Base-by-base conservation (phyloP, 1,140 invertebrate species). In the Globodera ellingtonae region DNA sequence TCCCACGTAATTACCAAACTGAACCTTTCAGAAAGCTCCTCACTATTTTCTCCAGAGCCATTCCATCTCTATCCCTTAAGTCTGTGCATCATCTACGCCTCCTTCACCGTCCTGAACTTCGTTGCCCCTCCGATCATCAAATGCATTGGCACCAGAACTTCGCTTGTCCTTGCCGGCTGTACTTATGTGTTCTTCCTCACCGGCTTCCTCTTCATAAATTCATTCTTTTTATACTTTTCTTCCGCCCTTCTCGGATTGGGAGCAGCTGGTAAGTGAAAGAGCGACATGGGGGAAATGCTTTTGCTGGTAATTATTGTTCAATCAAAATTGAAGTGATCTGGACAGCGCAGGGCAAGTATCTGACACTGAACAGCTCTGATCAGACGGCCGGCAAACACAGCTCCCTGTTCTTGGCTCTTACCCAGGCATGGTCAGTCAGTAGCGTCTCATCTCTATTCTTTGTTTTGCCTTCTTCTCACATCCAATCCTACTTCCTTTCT, bases 271-370 rank as follows among this genome's bases (percentile, higher is more conserved):
- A 81, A 73, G 67, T 80, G 35, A 35, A 35, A 35, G 35, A 35
- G 35, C 35, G 35, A 35, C 35, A 35, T 35, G 0, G 78, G 0
- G 78, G 71, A 46, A 24, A 9, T 67, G 21, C 52, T 46, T 21
- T 62, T 62, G 47, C 4, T 24, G 0, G 1, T 71, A 70, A 78
- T 78, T 13, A 78, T 78, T 13, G 21, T 10, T 44, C 48, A 69
- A 73, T 8, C 7, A 73, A 24, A 52, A 78, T 83, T 59, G 59
- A 15, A 82, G 79, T 83, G 67, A 82, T 74, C 50, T 87, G 78
- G 67, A 86, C 85, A 66, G 84, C 85, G 21, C 86, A 87, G 65
- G 84, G 84, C 13, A 85, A 87, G 62, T 85, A 85, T 74, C 67
- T 85, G 70, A 66, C 85, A 46, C 52, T 87, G 74, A 85, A 85